Base-by-base conservation (phyloP, 2,888 invertebrate genomes). In the Ophonus ardosiacus region DNA sequence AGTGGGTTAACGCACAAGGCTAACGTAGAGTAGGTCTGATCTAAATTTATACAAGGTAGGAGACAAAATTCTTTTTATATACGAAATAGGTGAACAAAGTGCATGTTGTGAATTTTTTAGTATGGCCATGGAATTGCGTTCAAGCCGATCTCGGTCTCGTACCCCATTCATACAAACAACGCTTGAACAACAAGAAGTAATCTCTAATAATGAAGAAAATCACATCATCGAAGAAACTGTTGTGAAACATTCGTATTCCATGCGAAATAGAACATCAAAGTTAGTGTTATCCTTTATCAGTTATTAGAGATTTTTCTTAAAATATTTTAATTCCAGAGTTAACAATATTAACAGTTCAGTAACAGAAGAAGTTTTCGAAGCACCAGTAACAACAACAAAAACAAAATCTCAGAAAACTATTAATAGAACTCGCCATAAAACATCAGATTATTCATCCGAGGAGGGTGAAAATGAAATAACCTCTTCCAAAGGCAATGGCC, bases 401-500 rank as follows among this genome's bases (percentile, higher is more conserved):
- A 88, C 88, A 81, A 88, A 86, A 90, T 86, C 79, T 87, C 86
- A 76, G 88, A 74, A 40, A 43, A 18, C 18, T 74, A 18, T 74
- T 43, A 74, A 15, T 43, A 1, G 90, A 91, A 51, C 90, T 90
- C 57, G 90, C 90, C 83, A 92, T 86, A 92, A 92, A 89, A 93
- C 94, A 59, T 94, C 95, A 0, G 94, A 95, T 89, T 95, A 95
- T 90, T 94, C 94, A 0, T 94, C 94, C 2, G 94, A 93, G 86
- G 94, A 94, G 86, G 92, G 92, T 0, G 93, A 93, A 78, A 88
- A 89, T 82, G 90, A 90, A 92, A 92, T 88, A 91, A 92, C 57
- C 88, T 93, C 87, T 90, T 92, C 91, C 91, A 92, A 38, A 91
- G 93, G 87, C 92, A 93, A 92, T 91, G 93, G 91, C 91, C 93